Evolutionary conservation across 2,797 vertebrate species (phyloP).

Genomic region (Psittacula echo): DNA sequence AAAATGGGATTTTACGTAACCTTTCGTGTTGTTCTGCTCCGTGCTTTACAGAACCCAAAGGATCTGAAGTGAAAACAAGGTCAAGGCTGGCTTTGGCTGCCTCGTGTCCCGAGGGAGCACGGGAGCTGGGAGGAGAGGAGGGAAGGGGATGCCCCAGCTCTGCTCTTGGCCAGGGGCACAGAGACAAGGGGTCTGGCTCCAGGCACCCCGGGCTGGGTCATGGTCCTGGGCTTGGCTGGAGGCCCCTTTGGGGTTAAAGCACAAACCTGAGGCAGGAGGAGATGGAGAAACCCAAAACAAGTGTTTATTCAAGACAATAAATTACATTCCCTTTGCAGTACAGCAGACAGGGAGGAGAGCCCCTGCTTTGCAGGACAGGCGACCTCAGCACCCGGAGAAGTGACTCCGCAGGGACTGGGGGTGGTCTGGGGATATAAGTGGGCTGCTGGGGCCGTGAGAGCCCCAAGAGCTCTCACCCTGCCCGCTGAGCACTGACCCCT

Average conservation of each 20-base stretch:
- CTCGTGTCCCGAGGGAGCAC: accelerated
- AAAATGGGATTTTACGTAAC: background rate
- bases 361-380: background rate
- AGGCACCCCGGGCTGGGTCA: background rate
- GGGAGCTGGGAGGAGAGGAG: background rate
- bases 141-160: background rate
- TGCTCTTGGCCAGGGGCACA: background rate
- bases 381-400: accelerated
- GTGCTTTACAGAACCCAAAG: background rate
- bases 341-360: background rate
- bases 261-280: accelerated
- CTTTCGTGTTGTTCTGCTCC: accelerated
- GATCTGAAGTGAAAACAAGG: slow-evolving; percentile 24
- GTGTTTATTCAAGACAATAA: slow-evolving; percentile 55
- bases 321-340: slow-evolving; percentile 44
- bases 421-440: accelerated
- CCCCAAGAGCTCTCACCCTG: background rate
- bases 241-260: background rate
- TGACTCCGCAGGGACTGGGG: background rate
- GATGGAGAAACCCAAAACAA: background rate
- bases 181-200: background rate
- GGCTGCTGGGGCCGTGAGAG: background rate
- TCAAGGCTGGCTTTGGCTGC: slow-evolving; percentile 5
- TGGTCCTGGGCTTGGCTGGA: background rate
- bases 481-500: background rate